Evolutionary conservation across 2,113 vertebrate genomes (phyloP).

Genomic region (Callionymus lyra): DNA sequence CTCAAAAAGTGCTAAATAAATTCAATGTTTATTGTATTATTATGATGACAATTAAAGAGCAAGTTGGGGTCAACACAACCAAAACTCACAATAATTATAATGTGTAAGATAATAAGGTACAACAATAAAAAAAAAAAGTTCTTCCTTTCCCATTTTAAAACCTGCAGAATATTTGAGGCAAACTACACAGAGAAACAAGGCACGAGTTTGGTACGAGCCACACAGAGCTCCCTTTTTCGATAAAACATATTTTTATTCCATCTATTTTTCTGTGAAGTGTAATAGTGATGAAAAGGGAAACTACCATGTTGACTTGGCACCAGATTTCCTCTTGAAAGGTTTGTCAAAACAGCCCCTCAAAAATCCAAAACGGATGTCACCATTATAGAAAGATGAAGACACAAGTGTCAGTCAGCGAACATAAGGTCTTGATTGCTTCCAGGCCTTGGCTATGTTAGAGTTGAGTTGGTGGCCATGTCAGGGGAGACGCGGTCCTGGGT

Average conservation of each 20-base stretch:
- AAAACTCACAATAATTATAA: too few relatives aligned
- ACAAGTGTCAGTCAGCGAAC: conserved; percentile 38
- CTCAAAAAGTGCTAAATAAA: too few relatives aligned
- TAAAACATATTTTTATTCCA: conserved; percentile 17
- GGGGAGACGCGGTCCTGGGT: conserved; percentile 27
- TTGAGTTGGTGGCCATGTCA: conserved; percentile 15
- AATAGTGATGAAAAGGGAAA: conserved; percentile 11
- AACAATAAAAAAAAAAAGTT: too few relatives aligned
- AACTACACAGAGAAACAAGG: too few relatives aligned
- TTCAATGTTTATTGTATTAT: too few relatives aligned
- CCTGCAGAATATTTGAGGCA: too few relatives aligned
- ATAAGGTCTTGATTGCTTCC: conserved; percentile 46
- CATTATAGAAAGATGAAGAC: conserved; percentile 37
- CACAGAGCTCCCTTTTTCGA: background rate
- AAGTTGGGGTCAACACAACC: too few relatives aligned
- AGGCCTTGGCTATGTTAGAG: conserved; percentile 25
- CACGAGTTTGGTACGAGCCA: too few relatives aligned
- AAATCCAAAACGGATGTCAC: conserved; percentile 59
- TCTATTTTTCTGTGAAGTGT: conserved; percentile 9
- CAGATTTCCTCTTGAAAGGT: conserved; percentile 28
- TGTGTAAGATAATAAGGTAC: too few relatives aligned
- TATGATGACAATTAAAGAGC: too few relatives aligned
- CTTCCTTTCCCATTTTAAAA: too few relatives aligned
- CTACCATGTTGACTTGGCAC: conserved; percentile 12
- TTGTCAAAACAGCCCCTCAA: conserved; percentile 43